These are phyloP conservation scores for Actinia tenebrosa DNA, from an alignment of 64 coral and sea anemone genomes.

Conservation along the genomic window DNA sequence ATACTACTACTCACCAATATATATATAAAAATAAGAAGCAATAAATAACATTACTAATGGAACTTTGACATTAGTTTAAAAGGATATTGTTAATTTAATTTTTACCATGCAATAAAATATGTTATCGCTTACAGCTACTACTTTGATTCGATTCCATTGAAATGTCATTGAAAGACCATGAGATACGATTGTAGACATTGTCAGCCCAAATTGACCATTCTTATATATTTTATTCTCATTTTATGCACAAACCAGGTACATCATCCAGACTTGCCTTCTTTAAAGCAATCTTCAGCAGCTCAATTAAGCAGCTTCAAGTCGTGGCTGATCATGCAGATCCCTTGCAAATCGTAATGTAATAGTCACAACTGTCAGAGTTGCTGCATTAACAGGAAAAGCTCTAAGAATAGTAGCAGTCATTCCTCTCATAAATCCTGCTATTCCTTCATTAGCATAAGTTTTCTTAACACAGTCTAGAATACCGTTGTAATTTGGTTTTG, in stretches of 20 bases:
- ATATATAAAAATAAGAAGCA: too few species aligned
- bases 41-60: too few species aligned
- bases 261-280: too few species aligned
- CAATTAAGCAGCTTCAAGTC: background rate
- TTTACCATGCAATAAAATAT: too few species aligned
- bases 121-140: too few species aligned
- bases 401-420: conserved; percentile 71
- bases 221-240: background rate
- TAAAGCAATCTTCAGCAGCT: background rate
- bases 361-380: conserved; percentile 89
- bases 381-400: conserved; percentile 90
- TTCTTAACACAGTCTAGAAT: conserved; percentile 75
- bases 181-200: too few species aligned
- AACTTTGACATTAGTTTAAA: too few species aligned
- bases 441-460: conserved; percentile 61
- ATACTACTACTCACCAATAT: too few species aligned
- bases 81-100: too few species aligned
- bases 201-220: background rate
- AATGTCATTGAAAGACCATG: too few species aligned
- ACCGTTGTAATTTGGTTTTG: conserved; percentile 37
- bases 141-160: too few species aligned
- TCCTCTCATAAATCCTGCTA: conserved; percentile 62
- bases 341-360: conserved; percentile 67
- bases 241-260: too few species aligned
- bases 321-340: conserved; percentile 9